Percentiles rank a stretch among this genome's conserved stretches.
phyloP scores from a whole-genome alignment of 2,113 vertebrate genomes.

The Hiodon tergisus region DNA sequence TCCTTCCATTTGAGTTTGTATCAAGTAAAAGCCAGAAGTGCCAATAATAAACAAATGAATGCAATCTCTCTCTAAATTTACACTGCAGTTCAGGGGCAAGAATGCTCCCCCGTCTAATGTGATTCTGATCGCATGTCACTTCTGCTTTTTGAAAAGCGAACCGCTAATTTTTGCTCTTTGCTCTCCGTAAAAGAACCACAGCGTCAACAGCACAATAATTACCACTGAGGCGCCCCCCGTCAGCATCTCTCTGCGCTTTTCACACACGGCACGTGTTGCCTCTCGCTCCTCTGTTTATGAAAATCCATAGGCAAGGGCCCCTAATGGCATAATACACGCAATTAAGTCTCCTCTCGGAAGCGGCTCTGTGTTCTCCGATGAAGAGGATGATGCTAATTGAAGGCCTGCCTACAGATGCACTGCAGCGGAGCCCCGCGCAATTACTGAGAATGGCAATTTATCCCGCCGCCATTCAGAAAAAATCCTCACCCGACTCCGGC shows the following conservation, averaged over 20 bases:
- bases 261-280: no score
- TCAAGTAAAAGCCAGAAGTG: no score
- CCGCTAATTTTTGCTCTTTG: constrained; percentile 11
- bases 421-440: background rate
- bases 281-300: constrained; percentile 1
- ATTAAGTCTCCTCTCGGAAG: constrained; percentile 33
- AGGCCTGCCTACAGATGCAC: constrained; percentile 13
- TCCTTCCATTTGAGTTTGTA: no score
- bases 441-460: background rate
- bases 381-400: constrained; percentile 23
- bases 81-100: background rate
- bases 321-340: constrained; percentile 34
- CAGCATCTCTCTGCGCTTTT: background rate
- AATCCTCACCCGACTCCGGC: no score
- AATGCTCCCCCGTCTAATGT: background rate
- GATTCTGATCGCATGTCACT: background rate
- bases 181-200: background rate
- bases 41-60: no score
- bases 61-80: background rate
- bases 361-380: constrained; percentile 21
- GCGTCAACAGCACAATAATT: no score
- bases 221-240: no score
- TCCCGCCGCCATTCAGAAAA: no score
- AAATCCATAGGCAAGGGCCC: constrained; percentile 34
- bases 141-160: background rate